Conservation (phyloP, 2,797 vertebrate genomes). For the Hypotaenidia philippensis region DNA sequence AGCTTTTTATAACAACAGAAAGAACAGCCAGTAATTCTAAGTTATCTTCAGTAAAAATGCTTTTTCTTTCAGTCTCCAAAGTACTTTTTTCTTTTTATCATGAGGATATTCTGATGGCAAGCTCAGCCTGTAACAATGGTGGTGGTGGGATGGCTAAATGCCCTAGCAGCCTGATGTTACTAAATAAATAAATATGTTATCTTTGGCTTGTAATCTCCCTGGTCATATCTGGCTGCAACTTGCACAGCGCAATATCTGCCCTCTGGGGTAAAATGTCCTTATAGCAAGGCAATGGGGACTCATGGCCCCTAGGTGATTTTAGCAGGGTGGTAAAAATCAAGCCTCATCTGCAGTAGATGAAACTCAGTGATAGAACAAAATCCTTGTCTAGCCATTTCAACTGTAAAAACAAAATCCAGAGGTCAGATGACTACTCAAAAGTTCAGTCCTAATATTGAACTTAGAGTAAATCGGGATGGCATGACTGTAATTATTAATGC, state of each 20-base stretch:
- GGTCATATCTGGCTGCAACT: not conserved
- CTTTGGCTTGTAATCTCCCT: not conserved
- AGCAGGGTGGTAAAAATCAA: not conserved
- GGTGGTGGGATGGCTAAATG: not conserved
- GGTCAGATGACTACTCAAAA: not conserved
- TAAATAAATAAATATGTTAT: not conserved
- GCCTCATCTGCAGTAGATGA: not conserved
- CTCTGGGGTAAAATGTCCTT: not conserved
- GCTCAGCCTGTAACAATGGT: not conserved
- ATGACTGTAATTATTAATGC: not conserved
- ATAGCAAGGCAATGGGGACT: not conserved
- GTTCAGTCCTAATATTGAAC: not conserved
- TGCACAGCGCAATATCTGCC: not conserved
- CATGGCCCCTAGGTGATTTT: not conserved
- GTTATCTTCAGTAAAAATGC: not conserved
- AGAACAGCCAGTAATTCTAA: not conserved
- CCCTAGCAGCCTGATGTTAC: not conserved
- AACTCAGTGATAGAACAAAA: not conserved
- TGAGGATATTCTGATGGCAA: not conserved
- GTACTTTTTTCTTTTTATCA: not conserved
- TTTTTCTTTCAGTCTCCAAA: not conserved
- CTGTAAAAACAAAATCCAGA: not conserved
- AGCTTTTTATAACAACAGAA: slow-evolving; percentile 4
- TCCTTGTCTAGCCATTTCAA: not conserved
- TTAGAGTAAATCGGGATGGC: not conserved